These are phyloP conservation scores for Egretta garzetta DNA, from an alignment of 2,113 vertebrate genomes.

Conservation along the genomic window DNA sequence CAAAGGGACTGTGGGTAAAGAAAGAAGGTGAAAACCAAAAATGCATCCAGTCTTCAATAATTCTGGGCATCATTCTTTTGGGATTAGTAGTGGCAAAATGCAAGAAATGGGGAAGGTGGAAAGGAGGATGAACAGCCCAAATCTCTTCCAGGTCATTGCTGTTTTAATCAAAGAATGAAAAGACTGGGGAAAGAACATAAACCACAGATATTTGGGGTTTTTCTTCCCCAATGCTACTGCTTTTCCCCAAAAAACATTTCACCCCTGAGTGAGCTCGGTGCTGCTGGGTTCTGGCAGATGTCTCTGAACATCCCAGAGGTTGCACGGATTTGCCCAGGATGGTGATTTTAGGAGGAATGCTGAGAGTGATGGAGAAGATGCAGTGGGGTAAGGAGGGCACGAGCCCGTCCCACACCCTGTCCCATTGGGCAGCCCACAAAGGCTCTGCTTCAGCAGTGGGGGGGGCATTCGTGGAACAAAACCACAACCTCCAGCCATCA, in stretches of 20 bases:
- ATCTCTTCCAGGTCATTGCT: neutral
- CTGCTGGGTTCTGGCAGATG: neutral
- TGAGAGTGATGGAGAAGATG: neutral
- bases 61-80: neutral
- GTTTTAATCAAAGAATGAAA: conserved; percentile 13
- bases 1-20: neutral
- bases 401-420: neutral
- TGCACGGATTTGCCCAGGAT: neutral
- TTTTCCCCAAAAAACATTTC: neutral
- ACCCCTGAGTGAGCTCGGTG: neutral
- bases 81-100: neutral
- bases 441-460: neutral
- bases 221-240: neutral
- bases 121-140: neutral
- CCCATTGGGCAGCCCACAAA: neutral
- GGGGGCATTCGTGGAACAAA: neutral
- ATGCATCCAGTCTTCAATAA: neutral
- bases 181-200: neutral
- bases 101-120: neutral
- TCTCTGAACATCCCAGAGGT: neutral
- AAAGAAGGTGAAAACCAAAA: neutral
- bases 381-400: neutral
- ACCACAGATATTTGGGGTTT: neutral
- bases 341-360: neutral
- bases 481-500: neutral